Conservation (phyloP, 1,140 invertebrate genomes). For the Ceratitis capitata region DNA sequence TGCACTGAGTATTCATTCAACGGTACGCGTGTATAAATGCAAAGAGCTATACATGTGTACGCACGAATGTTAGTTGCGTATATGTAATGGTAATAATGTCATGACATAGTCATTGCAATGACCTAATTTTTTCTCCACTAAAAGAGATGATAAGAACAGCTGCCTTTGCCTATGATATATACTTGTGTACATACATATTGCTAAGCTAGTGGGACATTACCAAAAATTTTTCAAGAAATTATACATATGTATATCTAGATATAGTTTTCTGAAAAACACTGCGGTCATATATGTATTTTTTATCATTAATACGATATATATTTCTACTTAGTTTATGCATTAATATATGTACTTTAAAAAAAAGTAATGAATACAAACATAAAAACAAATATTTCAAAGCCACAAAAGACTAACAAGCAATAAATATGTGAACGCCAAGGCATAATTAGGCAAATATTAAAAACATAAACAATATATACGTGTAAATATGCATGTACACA, state of each 20-base stretch:
- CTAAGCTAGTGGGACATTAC: too few species aligned
- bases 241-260: too few species aligned
- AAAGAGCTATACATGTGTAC: not conserved
- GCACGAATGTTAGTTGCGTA: not conserved
- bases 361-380: not conserved
- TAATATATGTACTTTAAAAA: not conserved
- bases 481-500: too few species aligned
- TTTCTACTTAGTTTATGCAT: not conserved
- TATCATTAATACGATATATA: not conserved
- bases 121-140: not conserved
- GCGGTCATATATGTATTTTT: too few species aligned
- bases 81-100: not conserved
- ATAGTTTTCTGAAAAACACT: too few species aligned
- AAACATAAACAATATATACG: not conserved
- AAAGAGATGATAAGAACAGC: not conserved
- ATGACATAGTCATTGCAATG: slow-evolving; percentile 3
- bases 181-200: too few species aligned
- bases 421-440: not conserved
- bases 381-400: not conserved
- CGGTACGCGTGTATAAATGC: not conserved
- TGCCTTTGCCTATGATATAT: too few species aligned
- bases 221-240: too few species aligned
- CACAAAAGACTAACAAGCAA: not conserved
- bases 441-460: not conserved
- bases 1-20: slow-evolving; percentile 3